A percentile compares a stretch with the other conserved stretches of the same genome.
Evolutionary conservation across 2,797 vertebrate species (phyloP).

Genomic region (Falco cherrug): DNA sequence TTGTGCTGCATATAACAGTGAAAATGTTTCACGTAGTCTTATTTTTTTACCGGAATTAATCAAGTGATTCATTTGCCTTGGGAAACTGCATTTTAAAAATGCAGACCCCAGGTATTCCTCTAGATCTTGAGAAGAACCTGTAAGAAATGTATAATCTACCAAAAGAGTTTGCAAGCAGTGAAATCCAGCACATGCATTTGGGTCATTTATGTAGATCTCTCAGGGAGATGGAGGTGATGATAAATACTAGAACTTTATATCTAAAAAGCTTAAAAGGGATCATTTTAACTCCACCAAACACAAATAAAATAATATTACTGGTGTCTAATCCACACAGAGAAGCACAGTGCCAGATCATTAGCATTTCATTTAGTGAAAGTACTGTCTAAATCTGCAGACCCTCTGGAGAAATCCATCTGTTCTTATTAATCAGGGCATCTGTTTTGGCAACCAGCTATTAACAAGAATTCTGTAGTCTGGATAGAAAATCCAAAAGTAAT

Average conservation of each 20-base stretch:
- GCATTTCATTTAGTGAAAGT: constrained; percentile 64
- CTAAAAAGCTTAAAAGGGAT: not conserved
- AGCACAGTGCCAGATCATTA: constrained; percentile 44
- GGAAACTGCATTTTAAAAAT: not conserved
- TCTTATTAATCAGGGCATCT: constrained; percentile 65
- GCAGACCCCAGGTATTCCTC: not conserved
- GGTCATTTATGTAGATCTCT: not conserved
- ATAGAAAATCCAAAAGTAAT: not conserved
- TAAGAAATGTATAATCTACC: not conserved
- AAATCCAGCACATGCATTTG: not conserved
- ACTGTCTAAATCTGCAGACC: constrained; percentile 48
- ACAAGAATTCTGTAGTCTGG: not conserved
- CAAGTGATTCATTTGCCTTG: not conserved
- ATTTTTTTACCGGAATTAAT: not conserved
- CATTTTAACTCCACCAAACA: not conserved
- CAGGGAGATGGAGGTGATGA: not conserved
- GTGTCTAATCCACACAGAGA: constrained; percentile 1
- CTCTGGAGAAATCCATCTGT: constrained; percentile 67
- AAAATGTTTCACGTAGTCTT: not conserved
- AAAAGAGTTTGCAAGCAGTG: not conserved
- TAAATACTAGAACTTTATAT: not conserved
- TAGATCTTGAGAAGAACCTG: not conserved
- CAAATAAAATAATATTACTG: constrained; percentile 3
- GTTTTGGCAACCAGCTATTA: constrained; percentile 52
- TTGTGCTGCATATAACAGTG: not conserved